Percentiles rank a stretch among this genome's conserved stretches.
Evolutionary conservation across 2,797 vertebrate species (phyloP).

Genomic region (Semaprochilodus insignis): DNA sequence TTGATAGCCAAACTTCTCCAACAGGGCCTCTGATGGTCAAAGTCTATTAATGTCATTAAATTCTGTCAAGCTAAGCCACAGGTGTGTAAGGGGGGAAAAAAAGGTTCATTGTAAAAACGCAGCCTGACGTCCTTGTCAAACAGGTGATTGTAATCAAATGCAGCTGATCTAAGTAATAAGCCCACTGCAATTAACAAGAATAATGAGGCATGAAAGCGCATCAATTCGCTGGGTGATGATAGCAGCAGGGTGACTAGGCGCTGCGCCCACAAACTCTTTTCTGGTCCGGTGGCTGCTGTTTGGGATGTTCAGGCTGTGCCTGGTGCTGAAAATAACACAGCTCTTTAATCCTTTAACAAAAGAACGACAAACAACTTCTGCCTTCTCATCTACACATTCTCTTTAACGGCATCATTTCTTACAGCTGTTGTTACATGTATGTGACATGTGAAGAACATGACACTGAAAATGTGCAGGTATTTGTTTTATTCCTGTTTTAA

Average conservation of each 20-base stretch:
- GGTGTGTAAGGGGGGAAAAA: constrained; percentile 27
- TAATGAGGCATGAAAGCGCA: constrained; percentile 63
- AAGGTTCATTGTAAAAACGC: neutral
- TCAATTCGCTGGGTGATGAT: constrained; percentile 46
- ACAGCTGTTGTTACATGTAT: too few relatives aligned
- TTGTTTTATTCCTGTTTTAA: too few relatives aligned
- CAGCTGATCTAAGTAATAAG: constrained; percentile 58
- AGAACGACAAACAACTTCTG: neutral
- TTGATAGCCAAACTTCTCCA: neutral
- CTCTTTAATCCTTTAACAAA: neutral
- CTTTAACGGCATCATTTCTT: too few relatives aligned
- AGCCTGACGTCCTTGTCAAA: constrained; percentile 21
- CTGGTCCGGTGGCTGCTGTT: constrained; percentile 35
- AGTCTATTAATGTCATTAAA: constrained; percentile 20
- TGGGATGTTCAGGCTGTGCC: constrained; percentile 3
- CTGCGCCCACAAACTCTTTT: constrained; percentile 43
- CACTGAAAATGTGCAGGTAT: too few relatives aligned
- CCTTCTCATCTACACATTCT: neutral
- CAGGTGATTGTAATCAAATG: constrained; percentile 60
- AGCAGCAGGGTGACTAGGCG: constrained; percentile 24
- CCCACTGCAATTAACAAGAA: constrained; percentile 56
- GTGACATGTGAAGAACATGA: too few relatives aligned
- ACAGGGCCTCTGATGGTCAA: neutral
- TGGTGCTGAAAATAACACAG: neutral
- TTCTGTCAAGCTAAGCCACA: constrained; percentile 34